These are phyloP conservation scores for Syrphus vitripennis DNA, from an alignment of 2,888 invertebrate species.

Conservation along the genomic window DNA sequence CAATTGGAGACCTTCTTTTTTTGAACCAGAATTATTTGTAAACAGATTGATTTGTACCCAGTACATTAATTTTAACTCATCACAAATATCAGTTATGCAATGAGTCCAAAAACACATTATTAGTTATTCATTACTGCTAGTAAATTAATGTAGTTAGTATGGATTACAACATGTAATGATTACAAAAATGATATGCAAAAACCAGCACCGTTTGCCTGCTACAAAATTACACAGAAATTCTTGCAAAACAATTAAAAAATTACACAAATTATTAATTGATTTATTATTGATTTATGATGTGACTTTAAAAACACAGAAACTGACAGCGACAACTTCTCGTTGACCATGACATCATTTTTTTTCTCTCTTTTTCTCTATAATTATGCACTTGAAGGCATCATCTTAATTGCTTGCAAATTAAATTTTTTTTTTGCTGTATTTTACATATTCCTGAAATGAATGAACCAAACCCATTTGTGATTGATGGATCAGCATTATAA, in stretches of 20 bases:
- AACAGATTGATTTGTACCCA: no score
- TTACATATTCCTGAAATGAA: background rate
- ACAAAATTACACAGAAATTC: no score
- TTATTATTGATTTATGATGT: constrained; percentile 19
- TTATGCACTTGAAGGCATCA: background rate
- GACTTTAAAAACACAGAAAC: background rate
- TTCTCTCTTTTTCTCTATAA: background rate
- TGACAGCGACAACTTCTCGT: background rate
- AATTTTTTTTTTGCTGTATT: background rate
- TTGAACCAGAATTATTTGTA: no score
- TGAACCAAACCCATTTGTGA: constrained; percentile 35
- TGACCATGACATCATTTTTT: constrained; percentile 14
- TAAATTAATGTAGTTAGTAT: no score
- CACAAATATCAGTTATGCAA: no score
- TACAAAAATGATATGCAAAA: no score
- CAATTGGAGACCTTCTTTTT: no score
- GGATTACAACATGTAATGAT: no score
- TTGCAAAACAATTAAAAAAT: background rate
- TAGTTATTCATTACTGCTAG: no score
- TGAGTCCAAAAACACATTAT: no score
- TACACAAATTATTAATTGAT: background rate
- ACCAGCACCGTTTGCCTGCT: no score
- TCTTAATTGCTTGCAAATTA: background rate
- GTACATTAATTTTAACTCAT: no score
- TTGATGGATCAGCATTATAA: constrained; percentile 58